phyloP scores from a whole-genome alignment of 2,888 invertebrate species.

The Drosophila rellima region DNA sequence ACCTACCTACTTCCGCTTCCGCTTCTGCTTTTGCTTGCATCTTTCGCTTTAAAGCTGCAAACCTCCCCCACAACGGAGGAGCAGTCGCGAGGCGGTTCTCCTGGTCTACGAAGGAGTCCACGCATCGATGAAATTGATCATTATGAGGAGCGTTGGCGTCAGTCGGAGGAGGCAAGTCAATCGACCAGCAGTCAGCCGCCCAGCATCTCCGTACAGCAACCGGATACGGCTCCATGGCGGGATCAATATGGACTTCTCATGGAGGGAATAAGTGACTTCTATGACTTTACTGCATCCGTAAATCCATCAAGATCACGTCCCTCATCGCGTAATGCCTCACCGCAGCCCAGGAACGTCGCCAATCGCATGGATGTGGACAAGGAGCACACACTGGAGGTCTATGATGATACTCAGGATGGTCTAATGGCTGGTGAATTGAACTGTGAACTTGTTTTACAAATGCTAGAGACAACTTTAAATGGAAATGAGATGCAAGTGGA shows the following conservation, averaged over 20 bases:
- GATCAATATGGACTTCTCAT: slow-evolving; percentile 80
- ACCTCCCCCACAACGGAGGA: slow-evolving; percentile 74
- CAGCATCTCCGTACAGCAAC: slow-evolving; percentile 62
- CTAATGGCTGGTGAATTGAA: slow-evolving; percentile 54
- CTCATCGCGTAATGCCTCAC: slow-evolving; percentile 74
- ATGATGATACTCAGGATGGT: slow-evolving; percentile 68
- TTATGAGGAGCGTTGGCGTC: slow-evolving; percentile 80
- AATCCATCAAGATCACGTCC: slow-evolving; percentile 84
- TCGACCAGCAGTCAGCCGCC: slow-evolving; percentile 29
- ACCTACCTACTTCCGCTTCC: slow-evolving; percentile 28
- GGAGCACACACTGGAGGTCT: slow-evolving; percentile 66
- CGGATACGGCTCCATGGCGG: slow-evolving; percentile 82
- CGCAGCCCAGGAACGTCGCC: slow-evolving; percentile 76
- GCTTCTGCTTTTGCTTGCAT: slow-evolving; percentile 17
- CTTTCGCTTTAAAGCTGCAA: slow-evolving; percentile 70
- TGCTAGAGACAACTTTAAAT: slow-evolving; percentile 60
- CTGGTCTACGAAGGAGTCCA: slow-evolving; percentile 83
- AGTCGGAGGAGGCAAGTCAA: slow-evolving; percentile 40
- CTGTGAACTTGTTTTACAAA: slow-evolving; percentile 65
- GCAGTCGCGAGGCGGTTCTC: slow-evolving; percentile 58
- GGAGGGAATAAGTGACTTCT: slow-evolving; percentile 85
- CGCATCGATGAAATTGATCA: slow-evolving; percentile 83
- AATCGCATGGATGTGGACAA: slow-evolving; percentile 60
- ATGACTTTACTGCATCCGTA: slow-evolving; percentile 84
- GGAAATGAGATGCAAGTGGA: slow-evolving; percentile 12